A percentile compares a stretch with the other conserved stretches of the same genome.
phyloP scores from a whole-genome alignment of 2,113 vertebrate species.

The Crotalus horridus region DNA sequence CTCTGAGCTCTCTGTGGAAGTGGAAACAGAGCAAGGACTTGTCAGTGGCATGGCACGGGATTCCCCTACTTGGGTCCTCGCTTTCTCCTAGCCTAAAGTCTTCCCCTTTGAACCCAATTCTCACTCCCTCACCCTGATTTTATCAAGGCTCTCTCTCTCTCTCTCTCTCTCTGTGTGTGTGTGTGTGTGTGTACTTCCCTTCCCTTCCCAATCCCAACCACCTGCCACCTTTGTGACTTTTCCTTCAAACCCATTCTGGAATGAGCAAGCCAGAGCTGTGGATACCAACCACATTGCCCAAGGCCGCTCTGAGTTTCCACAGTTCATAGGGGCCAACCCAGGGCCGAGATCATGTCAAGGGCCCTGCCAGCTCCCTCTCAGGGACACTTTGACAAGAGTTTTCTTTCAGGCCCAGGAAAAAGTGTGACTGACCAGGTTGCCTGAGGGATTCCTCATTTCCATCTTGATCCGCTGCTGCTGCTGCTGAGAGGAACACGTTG shows the following conservation, averaged over 20 bases:
- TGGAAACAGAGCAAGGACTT: background rate
- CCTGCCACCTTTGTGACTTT: background rate
- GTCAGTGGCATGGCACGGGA: background rate
- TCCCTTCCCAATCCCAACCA: background rate
- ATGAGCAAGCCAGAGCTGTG: background rate
- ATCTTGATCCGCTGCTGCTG: slow-evolving; percentile 80
- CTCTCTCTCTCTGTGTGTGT: too few relatives aligned
- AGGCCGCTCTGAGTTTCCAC: background rate
- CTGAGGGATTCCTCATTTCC: slow-evolving; percentile 84
- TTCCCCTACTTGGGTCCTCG: background rate
- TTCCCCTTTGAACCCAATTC: background rate
- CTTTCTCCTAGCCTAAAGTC: background rate
- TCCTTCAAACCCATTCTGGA: background rate
- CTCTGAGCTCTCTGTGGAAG: slow-evolving; percentile 79
- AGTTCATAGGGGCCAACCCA: background rate
- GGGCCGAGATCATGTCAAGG: background rate
- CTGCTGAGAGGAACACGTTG: slow-evolving; percentile 92
- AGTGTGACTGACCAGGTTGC: slow-evolving; percentile 80
- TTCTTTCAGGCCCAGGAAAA: background rate
- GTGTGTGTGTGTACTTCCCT: background rate
- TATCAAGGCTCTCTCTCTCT: background rate
- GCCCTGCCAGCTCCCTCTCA: background rate
- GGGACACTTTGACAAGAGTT: too few relatives aligned
- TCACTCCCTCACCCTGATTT: background rate
- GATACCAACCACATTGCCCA: background rate